Evolutionary conservation across 2,888 invertebrate species (phyloP).

Genomic region (Pachydiplax longipennis): DNA sequence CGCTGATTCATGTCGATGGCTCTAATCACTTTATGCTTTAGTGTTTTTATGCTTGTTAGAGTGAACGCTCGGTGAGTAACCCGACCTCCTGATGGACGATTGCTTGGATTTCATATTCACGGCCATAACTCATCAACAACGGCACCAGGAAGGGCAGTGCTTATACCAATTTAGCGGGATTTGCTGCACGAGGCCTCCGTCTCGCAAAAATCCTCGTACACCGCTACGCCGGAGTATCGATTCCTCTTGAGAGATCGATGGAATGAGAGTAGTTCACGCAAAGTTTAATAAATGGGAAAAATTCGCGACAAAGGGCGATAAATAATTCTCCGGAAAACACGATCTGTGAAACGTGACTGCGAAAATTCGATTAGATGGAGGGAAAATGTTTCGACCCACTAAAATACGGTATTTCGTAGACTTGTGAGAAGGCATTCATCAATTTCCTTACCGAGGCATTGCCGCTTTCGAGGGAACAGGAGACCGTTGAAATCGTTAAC

Average conservation of each 20-base stretch:
- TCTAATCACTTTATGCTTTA: not conserved
- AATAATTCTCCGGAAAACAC: not conserved
- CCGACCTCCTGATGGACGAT: not conserved
- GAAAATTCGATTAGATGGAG: not conserved
- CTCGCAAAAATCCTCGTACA: not conserved
- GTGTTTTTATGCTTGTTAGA: not conserved
- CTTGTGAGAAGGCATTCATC: not conserved
- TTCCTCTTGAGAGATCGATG: not conserved
- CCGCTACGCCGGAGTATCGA: not conserved
- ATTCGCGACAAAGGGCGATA: not conserved
- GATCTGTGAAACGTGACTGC: not conserved
- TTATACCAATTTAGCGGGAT: not conserved
- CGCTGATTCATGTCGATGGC: not conserved
- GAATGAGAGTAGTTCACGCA: not conserved
- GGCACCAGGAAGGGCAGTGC: not conserved
- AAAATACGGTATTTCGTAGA: not conserved
- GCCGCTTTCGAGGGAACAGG: not conserved
- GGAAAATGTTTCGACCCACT: not conserved
- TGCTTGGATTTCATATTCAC: not conserved
- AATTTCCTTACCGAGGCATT: not conserved
- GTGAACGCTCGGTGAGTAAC: not conserved
- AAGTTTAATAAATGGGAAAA: not conserved
- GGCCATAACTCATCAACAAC: not conserved
- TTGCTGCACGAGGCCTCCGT: not conserved
- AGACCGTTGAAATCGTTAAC: not conserved